Base-by-base conservation (phyloP, 2,797 vertebrate species). In the Arnoldichthys spilopterus region DNA sequence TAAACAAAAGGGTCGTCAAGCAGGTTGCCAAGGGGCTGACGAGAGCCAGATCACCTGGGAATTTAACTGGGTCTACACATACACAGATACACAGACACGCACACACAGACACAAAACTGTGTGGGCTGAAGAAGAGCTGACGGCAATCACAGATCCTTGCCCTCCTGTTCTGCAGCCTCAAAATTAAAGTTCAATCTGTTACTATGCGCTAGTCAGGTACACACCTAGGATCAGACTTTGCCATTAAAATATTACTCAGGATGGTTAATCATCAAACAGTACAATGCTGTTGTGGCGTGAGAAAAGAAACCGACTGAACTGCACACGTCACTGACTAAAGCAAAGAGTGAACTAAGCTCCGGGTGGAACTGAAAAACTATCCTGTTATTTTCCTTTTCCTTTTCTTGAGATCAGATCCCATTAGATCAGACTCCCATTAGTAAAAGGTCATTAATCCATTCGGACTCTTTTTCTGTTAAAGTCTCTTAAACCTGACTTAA, bases 1-100 rank as follows among this genome's bases (percentile, higher is more conserved):
- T 89, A 89, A 93, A 93, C 91, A 92, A 86, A 85, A 82, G 76
- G 58, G 91, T 93, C 69, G 91, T 91, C 88, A 93, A 85, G 91
- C 83, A 87, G 88, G 90, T 91, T 93, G 91, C 89, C 89, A 91
- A 64, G 91, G 85, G 83, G 85, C 81, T 92, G 92, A 93, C 87
- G 87, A 91, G 87, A 92, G 91, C 85, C 92, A 94, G 93, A 91
- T 93, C 91, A 93, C 93, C 91, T 92, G 91, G 88, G 88, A 90
- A 89, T 89, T 90, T 75, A 34, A 71, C 47, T 49, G 32, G 63
- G 63, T 68, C 62, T 80, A 68, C 62, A 77, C 77, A 49, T 77
- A 66, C 73, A 15, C 43, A 47, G 3, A 47, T 13, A 47, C 43
- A 47, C 43, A 13, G 11, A 40, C 37, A 37, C 37, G 9, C 37